Evolutionary conservation across 1,140 invertebrate genomes (phyloP), one percentile per base, ranked within the genome.

Genomic region (Batillaria attramentaria): DNA sequence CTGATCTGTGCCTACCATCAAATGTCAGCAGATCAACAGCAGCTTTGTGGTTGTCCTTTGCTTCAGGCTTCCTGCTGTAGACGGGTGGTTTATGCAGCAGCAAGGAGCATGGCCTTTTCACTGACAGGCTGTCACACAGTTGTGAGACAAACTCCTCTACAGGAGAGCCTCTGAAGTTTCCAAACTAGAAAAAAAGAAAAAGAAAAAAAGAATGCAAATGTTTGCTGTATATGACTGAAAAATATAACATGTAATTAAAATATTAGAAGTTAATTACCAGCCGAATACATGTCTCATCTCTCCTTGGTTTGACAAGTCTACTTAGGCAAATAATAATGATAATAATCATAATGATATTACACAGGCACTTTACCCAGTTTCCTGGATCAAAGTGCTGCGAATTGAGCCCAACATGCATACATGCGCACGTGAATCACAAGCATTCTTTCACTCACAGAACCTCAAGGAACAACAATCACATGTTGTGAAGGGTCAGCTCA

Each of bases 131-230:
- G 73, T 75, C 57, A 31, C 73, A 75, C 73, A 75, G 37, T 35
- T 57, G 54, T 33, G 73, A 75, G 54, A 75, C n/a, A 50, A 75
- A 42, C 13, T 62, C 54, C 24, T 75, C 73, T 16, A 62, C 18
- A 4, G 73, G 35, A 57, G 73, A 62, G 73, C 73, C 37, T 41
- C 73, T 57, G 16, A 31, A 16, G 31, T 10, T 37, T 4, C 57
- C 54, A 62, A 75, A 75, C 73, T 75, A 42, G 16, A 65, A 16
- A 6, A 73, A 8, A 54, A 43, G n/a, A 13, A 41, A 3, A 41
- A 69, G 13, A 69, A 66, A 62, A 62, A 62, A 62, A 62, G 13
- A 62, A 6, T 6, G 20, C 20, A 62, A 28, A 62, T n/a, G 5
- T 16, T 62, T n/a, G 13, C 57, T 62, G 13, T 62, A n/a, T 10